These are phyloP conservation scores for Solea senegalensis DNA, from an alignment of 2,113 vertebrate species.

Conservation along the genomic window DNA sequence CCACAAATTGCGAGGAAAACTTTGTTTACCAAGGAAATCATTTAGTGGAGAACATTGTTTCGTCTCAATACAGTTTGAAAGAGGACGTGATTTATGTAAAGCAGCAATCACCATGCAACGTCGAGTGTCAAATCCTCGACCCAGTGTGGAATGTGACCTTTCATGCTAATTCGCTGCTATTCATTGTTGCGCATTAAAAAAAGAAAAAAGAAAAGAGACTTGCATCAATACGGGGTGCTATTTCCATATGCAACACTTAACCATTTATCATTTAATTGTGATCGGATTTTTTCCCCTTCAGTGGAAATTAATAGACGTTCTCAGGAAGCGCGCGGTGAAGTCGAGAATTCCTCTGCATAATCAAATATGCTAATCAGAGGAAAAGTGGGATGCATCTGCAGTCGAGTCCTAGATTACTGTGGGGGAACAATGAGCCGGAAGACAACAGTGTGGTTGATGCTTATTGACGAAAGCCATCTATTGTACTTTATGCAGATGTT, in stretches of 20 bases:
- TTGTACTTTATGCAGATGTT: slow-evolving; percentile 44
- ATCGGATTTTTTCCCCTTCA: slow-evolving; percentile 48
- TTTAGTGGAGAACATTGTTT: slow-evolving; percentile 42
- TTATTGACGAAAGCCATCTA: slow-evolving; percentile 32
- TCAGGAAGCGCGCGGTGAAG: slow-evolving; percentile 50
- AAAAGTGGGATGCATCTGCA: slow-evolving; percentile 49
- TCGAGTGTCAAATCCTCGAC: slow-evolving; percentile 55
- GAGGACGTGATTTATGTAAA: slow-evolving; percentile 69
- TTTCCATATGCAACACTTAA: slow-evolving; percentile 65
- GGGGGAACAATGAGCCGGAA: slow-evolving; percentile 56
- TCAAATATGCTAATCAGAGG: slow-evolving; percentile 71
- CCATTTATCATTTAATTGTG: slow-evolving; percentile 71
- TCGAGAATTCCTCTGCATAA: slow-evolving; percentile 68
- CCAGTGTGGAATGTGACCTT: slow-evolving; percentile 59
- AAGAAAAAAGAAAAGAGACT: slow-evolving; percentile 1
- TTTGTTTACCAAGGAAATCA: slow-evolving; percentile 46
- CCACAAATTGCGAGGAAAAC: slow-evolving; percentile 15
- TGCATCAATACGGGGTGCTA: slow-evolving; percentile 45
- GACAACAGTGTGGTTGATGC: slow-evolving; percentile 19
- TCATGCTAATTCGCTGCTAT: slow-evolving; percentile 63
- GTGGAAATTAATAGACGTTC: slow-evolving; percentile 61
- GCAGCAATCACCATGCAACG: slow-evolving; percentile 62
- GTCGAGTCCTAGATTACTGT: slow-evolving; percentile 52
- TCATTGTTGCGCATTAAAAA: slow-evolving; percentile 23
- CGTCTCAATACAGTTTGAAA: slow-evolving; percentile 47